Evolutionary conservation across 2,888 invertebrate genomes (phyloP).

Genomic region (Sesamia inferens): DNA sequence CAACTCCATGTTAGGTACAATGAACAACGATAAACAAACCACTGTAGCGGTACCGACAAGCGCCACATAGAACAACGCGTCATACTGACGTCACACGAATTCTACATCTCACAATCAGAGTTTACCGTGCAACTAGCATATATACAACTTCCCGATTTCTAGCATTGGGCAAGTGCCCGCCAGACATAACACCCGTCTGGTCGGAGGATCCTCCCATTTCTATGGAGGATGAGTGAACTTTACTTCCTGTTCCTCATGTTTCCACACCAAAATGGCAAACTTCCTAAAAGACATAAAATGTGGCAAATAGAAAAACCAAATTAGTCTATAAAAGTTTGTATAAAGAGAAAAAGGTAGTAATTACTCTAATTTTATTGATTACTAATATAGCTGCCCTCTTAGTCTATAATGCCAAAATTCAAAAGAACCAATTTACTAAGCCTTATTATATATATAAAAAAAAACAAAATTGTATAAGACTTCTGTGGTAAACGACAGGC

Average conservation of each 20-base stretch:
- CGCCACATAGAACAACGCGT: too few species aligned
- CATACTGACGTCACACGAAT: too few species aligned
- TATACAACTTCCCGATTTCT: too few species aligned
- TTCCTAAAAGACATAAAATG: neutral
- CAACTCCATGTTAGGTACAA: neutral
- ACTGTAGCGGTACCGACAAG: neutral
- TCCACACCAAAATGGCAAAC: neutral
- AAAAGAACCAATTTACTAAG: neutral
- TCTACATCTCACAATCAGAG: too few species aligned
- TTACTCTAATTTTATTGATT: neutral
- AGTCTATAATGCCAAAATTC: neutral
- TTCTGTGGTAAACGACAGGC: neutral
- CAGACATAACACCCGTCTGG: too few species aligned
- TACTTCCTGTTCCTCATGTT: too few species aligned
- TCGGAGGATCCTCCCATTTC: too few species aligned
- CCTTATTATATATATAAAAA: neutral
- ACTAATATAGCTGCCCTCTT: neutral
- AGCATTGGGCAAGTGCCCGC: too few species aligned
- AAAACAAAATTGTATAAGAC: too few species aligned
- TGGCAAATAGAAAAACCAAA: slow-evolving; percentile 9
- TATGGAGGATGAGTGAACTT: too few species aligned
- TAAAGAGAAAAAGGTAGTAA: slow-evolving; percentile 18
- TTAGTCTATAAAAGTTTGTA: slow-evolving; percentile 30
- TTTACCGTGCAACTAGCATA: too few species aligned
- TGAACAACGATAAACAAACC: neutral